Conservation (phyloP, 2,113 vertebrate species). For the Rhinoderma darwinii region DNA sequence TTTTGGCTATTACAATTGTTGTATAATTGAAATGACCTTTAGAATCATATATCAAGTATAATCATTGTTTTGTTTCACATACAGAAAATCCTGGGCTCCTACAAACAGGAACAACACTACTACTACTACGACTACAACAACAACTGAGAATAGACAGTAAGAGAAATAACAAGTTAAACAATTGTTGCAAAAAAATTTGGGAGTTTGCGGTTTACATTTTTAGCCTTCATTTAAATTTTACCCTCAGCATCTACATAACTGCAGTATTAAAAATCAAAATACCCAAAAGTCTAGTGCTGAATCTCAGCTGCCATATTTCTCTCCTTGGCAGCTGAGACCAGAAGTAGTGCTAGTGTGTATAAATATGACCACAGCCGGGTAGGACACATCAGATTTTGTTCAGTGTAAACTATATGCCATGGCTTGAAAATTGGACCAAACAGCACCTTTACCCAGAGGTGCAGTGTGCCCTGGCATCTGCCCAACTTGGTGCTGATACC, state of each 20-base stretch:
- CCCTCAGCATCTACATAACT: not conserved
- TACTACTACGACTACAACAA: conserved; percentile 21
- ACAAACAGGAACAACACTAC: conserved; percentile 9
- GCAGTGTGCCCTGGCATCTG: too few species aligned
- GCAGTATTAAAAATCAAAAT: not conserved
- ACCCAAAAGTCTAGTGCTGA: not conserved
- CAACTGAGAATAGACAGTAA: conserved; percentile 54
- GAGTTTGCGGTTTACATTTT: not conserved
- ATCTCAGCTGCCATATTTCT: not conserved
- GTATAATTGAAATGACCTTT: not conserved
- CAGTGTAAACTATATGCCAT: not conserved
- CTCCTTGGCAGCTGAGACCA: too few species aligned
- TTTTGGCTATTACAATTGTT: not conserved
- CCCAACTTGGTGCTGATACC: too few species aligned
- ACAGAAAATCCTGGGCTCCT: conserved; percentile 45
- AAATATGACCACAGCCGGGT: not conserved
- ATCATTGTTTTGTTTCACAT: not conserved
- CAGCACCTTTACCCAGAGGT: not conserved
- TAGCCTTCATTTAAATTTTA: too few species aligned
- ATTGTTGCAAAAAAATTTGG: too few species aligned
- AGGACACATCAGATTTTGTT: not conserved
- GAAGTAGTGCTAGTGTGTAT: not conserved
- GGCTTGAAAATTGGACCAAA: not conserved
- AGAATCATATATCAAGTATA: not conserved
- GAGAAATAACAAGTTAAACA: not conserved